Conservation (phyloP, 2,797 vertebrate species). For the Falco novaeseelandiae region DNA sequence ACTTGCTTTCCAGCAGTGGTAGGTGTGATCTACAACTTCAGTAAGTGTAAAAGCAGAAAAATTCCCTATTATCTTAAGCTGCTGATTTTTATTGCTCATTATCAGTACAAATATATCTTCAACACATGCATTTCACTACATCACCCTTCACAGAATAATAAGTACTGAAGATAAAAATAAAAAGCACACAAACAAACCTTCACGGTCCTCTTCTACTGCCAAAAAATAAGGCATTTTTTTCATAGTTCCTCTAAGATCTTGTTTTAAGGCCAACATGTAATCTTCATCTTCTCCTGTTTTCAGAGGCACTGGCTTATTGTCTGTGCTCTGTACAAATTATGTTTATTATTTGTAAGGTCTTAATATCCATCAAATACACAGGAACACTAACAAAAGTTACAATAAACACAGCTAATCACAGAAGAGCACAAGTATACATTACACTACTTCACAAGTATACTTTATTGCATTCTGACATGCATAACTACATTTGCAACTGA, state of each 20-base stretch:
- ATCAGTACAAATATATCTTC: background rate
- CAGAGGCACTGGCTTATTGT: constrained; percentile 87
- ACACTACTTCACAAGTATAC: background rate
- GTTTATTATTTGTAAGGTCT: background rate
- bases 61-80: background rate
- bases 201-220: constrained; percentile 67
- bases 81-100: background rate
- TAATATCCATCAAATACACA: background rate
- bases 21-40: background rate
- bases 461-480: background rate
- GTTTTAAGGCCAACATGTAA: constrained; percentile 92
- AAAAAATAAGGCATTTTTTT: constrained; percentile 86
- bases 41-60: background rate
- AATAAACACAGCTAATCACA: background rate
- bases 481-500: background rate
- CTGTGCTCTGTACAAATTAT: constrained; percentile 77
- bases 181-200: constrained; percentile 74
- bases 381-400: background rate
- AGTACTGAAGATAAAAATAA: background rate
- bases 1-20: background rate
- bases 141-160: background rate
- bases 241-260: constrained; percentile 88
- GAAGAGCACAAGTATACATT: background rate
- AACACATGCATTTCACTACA: background rate
- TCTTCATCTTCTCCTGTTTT: constrained; percentile 87